A percentile compares a stretch with the other conserved stretches of the same genome.
These are phyloP conservation scores for Ophion slaviceki DNA, from an alignment of 2,888 invertebrate genomes.

Conservation along the genomic window DNA sequence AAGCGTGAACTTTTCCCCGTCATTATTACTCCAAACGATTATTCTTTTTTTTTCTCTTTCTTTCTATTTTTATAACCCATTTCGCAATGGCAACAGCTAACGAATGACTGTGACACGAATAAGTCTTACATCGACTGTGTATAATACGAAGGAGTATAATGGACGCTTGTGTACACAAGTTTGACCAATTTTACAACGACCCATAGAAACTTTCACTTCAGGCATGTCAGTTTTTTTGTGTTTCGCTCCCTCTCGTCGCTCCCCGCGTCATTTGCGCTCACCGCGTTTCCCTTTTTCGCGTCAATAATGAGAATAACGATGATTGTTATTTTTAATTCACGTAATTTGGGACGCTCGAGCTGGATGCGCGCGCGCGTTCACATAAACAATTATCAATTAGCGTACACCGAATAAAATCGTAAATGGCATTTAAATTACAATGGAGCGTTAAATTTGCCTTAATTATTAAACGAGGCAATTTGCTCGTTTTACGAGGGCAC, in stretches of 20 bases:
- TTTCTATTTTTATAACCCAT: not conserved
- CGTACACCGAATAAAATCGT: not conserved
- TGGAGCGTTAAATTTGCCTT: not conserved
- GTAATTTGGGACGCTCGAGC: not conserved
- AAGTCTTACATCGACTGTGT: slow-evolving; percentile 14
- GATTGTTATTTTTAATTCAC: slow-evolving; percentile 2
- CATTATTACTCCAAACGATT: slow-evolving; percentile 11
- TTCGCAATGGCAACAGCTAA: not conserved
- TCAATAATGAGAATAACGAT: slow-evolving; percentile 20
- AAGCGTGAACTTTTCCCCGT: slow-evolving; percentile 15
- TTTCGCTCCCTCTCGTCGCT: not conserved
- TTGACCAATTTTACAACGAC: slow-evolving; percentile 40
- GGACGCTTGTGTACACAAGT: slow-evolving; percentile 14
- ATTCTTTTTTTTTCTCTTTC: slow-evolving; percentile 7
- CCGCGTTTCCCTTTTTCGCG: not conserved
- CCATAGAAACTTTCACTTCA: slow-evolving; percentile 43
- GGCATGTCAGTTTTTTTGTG: slow-evolving; percentile 6
- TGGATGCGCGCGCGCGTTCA: not conserved
- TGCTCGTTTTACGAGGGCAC: not conserved
- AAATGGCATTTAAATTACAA: not conserved
- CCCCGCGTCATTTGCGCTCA: not conserved
- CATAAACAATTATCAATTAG: not conserved
- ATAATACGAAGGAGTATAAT: slow-evolving; percentile 31
- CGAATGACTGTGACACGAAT: slow-evolving; percentile 25
- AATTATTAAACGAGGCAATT: not conserved